Base-by-base conservation (phyloP, 2,113 vertebrate genomes). In the Corydoras sp. region DNA sequence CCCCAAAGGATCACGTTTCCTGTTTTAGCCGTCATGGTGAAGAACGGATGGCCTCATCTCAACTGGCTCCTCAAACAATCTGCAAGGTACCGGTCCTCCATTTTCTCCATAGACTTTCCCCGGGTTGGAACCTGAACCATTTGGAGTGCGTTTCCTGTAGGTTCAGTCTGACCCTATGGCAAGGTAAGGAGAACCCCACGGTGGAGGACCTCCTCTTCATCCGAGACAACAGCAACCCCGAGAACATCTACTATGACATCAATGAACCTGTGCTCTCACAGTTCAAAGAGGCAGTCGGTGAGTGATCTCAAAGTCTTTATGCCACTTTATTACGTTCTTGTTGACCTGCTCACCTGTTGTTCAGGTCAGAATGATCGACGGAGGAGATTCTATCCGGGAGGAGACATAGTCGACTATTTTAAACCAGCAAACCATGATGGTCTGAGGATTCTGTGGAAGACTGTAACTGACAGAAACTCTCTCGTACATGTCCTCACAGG, bases 121-220 rank as follows among this genome's bases (percentile, higher is more conserved):
- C 18, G 18, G 18, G 18, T 24, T 24, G 18, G 18, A 24, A 24
- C 18, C 18, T 24, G 18, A 24, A 24, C 18, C 2, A 24, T 24
- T 24, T 24, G 18, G 18, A 24, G 18, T 24, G 18, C 18, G 18
- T 24, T 24, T 24, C 18, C 18, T 24, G 18, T 24, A 95, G 93
- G 80, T 94, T 90, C 81, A 93, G 86, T 58, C 81, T 95, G 68
- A 94, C 93, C 0, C 69, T 94, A 75, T 95, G 93, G 93, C 93
- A 95, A 77, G 85, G 87, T 0, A 3, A 63, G 5, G 49, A 58
- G 0, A 88, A 91, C 61, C 89, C 90, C n/a, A 84, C 75, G 0
- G 59, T 94, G 55, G 85, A 86, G 0, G 91, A 95, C 73, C 89
- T 95, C 18, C 84, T 94, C 65, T 93, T 92, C 32, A 64, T 95